These are phyloP conservation scores for Parasteatoda lunata DNA, from an alignment of 2,888 invertebrate genomes.

Conservation along the genomic window DNA sequence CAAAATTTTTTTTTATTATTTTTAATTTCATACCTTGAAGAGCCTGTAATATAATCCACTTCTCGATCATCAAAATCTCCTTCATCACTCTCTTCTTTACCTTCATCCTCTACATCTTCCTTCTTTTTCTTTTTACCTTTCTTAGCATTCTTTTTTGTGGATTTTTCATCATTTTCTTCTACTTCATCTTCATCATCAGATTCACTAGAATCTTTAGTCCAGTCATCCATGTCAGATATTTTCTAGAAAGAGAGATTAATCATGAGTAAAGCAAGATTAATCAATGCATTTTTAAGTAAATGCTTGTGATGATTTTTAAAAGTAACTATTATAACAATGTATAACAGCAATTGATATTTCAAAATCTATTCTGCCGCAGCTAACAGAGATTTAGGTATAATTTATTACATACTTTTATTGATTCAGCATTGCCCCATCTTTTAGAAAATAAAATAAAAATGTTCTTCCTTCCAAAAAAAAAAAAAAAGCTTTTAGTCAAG, in stretches of 20 bases:
- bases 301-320: too few species aligned
- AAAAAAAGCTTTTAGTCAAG: too few species aligned
- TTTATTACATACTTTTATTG: too few species aligned
- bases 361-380: too few species aligned
- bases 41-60: conserved; percentile 94
- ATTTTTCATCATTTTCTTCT: conserved; percentile 71
- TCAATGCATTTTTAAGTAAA: too few species aligned
- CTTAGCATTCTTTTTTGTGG: conserved; percentile 70
- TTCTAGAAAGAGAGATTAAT: conserved; percentile 73
- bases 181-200: conserved; percentile 82
- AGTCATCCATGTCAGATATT: conserved; percentile 94
- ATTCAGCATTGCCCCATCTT: too few species aligned
- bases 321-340: too few species aligned
- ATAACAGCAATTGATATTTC: too few species aligned
- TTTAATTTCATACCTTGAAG: conserved; percentile 73
- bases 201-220: conserved; percentile 84
- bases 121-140: conserved; percentile 79
- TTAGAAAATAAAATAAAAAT: too few species aligned
- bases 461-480: too few species aligned
- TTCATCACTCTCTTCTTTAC: conserved; percentile 96
- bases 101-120: conserved; percentile 89
- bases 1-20: too few species aligned
- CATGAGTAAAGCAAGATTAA: neutral
- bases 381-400: too few species aligned
- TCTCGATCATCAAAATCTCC: conserved; percentile 97